phyloP scores from a whole-genome alignment of 2,797 vertebrate species.

The Echeneis naucrates region DNA sequence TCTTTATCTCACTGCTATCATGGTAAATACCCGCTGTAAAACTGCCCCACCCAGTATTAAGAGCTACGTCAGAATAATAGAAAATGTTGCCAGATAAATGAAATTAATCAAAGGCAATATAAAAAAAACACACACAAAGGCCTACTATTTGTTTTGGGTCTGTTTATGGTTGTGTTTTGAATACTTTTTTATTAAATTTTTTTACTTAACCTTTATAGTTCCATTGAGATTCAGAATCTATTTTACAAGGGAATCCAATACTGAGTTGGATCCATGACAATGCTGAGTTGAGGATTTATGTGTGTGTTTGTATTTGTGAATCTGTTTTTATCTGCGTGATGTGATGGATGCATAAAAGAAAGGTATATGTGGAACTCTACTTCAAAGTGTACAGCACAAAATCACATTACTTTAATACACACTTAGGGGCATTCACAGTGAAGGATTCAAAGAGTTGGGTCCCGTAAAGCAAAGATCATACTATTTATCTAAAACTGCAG shows the following conservation, averaged over 20 bases:
- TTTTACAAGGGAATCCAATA: too few species aligned
- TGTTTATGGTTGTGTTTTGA: constrained; percentile 41
- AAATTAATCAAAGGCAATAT: constrained; percentile 65
- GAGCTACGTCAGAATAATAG: constrained; percentile 74
- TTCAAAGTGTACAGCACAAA: constrained; percentile 77
- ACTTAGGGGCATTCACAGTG: constrained; percentile 72
- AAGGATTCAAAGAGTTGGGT: constrained; percentile 57
- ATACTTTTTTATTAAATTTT: too few species aligned
- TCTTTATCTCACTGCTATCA: constrained; percentile 56
- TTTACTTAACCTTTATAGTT: too few species aligned
- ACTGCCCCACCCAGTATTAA: constrained; percentile 61
- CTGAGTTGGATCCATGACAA: constrained; percentile 32
- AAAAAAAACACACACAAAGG: constrained; percentile 59
- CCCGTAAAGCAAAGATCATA: constrained; percentile 67
- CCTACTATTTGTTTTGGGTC: constrained; percentile 37
- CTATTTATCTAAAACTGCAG: constrained; percentile 44
- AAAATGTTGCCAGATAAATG: constrained; percentile 67
- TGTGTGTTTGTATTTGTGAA: constrained; percentile 40
- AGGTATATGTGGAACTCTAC: constrained; percentile 65
- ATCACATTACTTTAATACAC: constrained; percentile 77
- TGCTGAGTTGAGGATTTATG: constrained; percentile 21
- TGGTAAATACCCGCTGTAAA: constrained; percentile 59
- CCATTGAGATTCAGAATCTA: too few species aligned
- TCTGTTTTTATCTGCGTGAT: constrained; percentile 40
- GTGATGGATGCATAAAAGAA: constrained; percentile 62